Percentiles rank a stretch among this genome's conserved stretches.
Evolutionary conservation across 2,797 vertebrate genomes (phyloP).

Genomic region (Graptemys geographica): DNA sequence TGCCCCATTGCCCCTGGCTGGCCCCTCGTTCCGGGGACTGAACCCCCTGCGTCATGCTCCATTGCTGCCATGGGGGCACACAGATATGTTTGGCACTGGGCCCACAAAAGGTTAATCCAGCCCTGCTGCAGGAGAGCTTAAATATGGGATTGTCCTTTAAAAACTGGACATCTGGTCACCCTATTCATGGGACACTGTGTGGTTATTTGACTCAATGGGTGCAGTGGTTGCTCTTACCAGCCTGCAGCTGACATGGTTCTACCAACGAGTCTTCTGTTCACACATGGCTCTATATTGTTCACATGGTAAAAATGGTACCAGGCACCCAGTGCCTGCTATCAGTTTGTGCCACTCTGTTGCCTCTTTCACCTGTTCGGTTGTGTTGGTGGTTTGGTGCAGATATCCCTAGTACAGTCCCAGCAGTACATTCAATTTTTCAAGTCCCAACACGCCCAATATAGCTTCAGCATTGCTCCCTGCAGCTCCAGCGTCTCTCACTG

Average conservation of each 20-base stretch:
- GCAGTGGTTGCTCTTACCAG: background rate
- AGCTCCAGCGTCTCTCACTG: background rate
- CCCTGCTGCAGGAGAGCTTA: too few relatives aligned
- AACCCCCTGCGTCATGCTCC: too few relatives aligned
- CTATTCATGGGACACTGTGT: too few relatives aligned
- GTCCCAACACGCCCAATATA: background rate
- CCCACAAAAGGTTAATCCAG: too few relatives aligned
- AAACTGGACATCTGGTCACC: too few relatives aligned
- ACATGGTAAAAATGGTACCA: background rate
- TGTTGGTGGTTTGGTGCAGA: background rate
- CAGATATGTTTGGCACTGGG: too few relatives aligned
- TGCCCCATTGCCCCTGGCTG: too few relatives aligned
- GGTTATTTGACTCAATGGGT: too few relatives aligned
- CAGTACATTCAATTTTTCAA: background rate
- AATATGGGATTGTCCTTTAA: too few relatives aligned
- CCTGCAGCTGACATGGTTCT: background rate
- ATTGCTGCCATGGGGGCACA: too few relatives aligned
- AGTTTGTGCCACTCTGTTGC: background rate
- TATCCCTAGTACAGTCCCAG: background rate
- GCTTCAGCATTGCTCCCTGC: background rate
- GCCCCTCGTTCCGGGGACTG: too few relatives aligned
- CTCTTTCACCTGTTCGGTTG: background rate
- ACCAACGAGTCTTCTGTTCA: background rate
- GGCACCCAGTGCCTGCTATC: background rate
- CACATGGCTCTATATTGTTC: background rate